Evolutionary conservation across 2,888 invertebrate species (phyloP), one percentile per base, ranked within the genome.

Genomic region (Phalera bucephala): DNA sequence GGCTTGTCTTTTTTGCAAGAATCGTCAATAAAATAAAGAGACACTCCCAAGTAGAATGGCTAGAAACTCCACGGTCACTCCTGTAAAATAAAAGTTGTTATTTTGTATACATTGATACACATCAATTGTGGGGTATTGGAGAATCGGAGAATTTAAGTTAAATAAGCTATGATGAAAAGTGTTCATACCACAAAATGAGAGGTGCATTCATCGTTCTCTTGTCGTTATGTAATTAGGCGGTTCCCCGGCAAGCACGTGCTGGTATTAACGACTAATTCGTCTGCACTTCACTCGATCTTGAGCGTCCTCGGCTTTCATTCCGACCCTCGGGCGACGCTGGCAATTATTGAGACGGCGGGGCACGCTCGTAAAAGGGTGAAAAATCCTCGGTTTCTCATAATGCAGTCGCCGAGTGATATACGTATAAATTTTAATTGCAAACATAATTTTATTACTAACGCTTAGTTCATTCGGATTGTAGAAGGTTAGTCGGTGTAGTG

Each of bases 181-280:
- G 25, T 37, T 23, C 25, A 33, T 38, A 43, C 32, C 23, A 29
- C 36, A 30, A 43, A 35, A 23, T 20, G 27, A 41, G 27, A 15
- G 22, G 22, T 28, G 15, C 13, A 38, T 38, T 54, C 22, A 36
- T 31, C 36, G 31, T 34, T 35, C 33, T 36, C 15, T 11, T 31
- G 13, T 31, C 28, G 20, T 19, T 20, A 33, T 15, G 39, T 58
- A 54, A 49, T 52, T 40, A 49, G 47, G 31, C 44, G 27, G 21
- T 12, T 28, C 31, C 28, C 29, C 23, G 29, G 10, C 14, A 6
- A 4, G 9, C 5, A n/a, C 14, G 4, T 31, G 23, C n/a, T 32
- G 10, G 29, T 43, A 36, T 45, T 48, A 46, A 35, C 31, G 26
- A 11, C 35, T 46, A 50, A 52, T 44, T 49, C 30, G 31, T 53